Evolutionary conservation across 2,113 vertebrate genomes (phyloP).

Genomic region (Pseudorasbora parva): DNA sequence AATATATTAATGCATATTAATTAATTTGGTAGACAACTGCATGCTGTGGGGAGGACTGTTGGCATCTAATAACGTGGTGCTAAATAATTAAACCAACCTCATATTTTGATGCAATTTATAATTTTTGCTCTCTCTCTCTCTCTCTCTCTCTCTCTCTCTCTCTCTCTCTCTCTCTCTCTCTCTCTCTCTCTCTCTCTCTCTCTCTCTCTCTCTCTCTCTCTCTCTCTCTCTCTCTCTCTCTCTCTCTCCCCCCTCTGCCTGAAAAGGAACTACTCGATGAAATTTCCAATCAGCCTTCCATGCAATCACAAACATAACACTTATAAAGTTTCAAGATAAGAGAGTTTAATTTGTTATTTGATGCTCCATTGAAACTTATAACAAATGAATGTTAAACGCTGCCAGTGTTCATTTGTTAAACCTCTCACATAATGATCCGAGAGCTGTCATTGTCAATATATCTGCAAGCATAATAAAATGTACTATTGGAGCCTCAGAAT

Average conservation of each 20-base stretch:
- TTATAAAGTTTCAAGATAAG: slow-evolving; percentile 22
- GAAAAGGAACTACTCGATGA: slow-evolving; percentile 32
- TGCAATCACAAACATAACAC: slow-evolving; percentile 20
- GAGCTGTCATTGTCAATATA: neutral
- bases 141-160: neutral
- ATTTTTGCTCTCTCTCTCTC: slow-evolving; percentile 4
- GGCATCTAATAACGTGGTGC: slow-evolving; percentile 57
- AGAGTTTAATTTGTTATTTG: slow-evolving; percentile 8
- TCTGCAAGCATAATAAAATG: neutral
- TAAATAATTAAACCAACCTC: slow-evolving; percentile 69
- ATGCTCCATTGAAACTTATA: neutral
- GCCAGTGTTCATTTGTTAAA: neutral
- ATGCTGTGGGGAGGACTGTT: slow-evolving; percentile 47
- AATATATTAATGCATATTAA: slow-evolving; percentile 71
- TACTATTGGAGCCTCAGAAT: neutral
- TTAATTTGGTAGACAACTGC: slow-evolving; percentile 63
- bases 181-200: too few relatives aligned
- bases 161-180: too few relatives aligned
- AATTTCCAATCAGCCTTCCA: slow-evolving; percentile 29
- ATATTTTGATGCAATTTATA: slow-evolving; percentile 61
- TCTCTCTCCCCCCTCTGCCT: too few relatives aligned
- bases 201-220: neutral
- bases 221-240: too few relatives aligned
- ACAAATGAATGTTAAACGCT: neutral
- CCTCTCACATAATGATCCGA: slow-evolving; percentile 1